These are phyloP conservation scores for Malurus cyaneus DNA, from an alignment of 2,113 vertebrate species.

Conservation along the genomic window DNA sequence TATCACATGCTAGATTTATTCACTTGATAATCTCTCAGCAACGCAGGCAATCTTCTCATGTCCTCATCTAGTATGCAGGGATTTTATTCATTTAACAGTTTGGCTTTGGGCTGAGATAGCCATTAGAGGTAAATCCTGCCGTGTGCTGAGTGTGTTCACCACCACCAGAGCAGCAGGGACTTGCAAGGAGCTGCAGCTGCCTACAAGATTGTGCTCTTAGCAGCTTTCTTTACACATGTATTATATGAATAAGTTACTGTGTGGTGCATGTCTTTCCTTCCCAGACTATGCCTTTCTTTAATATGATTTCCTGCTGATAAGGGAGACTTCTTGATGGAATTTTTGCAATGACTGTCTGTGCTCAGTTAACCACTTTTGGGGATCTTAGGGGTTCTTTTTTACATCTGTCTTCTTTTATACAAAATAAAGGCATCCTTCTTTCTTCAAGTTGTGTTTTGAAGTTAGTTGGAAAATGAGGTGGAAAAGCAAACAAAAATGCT, in stretches of 20 bases:
- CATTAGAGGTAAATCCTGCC: background rate
- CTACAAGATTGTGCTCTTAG: background rate
- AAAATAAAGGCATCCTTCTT: background rate
- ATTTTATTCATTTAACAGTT: constrained; percentile 17
- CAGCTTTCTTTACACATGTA: background rate
- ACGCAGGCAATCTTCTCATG: background rate
- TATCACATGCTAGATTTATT: constrained; percentile 43
- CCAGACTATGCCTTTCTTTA: background rate
- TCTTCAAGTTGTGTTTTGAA: background rate
- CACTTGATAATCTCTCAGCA: constrained; percentile 44
- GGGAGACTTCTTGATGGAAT: background rate
- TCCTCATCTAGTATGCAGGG: background rate
- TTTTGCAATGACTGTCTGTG: background rate
- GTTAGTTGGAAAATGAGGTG: background rate
- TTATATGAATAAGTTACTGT: background rate
- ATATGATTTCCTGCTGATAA: background rate
- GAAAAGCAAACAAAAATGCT: background rate
- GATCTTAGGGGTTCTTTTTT: background rate
- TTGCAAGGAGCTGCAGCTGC: background rate
- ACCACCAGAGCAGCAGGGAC: background rate
- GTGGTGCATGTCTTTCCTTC: background rate
- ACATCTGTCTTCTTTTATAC: rapidly evolving
- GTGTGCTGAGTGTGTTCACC: background rate
- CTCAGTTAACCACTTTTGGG: background rate
- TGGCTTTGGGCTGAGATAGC: constrained; percentile 44